phyloP scores from a whole-genome alignment of 2,113 vertebrate species.

The Rhinoptilus africanus region DNA sequence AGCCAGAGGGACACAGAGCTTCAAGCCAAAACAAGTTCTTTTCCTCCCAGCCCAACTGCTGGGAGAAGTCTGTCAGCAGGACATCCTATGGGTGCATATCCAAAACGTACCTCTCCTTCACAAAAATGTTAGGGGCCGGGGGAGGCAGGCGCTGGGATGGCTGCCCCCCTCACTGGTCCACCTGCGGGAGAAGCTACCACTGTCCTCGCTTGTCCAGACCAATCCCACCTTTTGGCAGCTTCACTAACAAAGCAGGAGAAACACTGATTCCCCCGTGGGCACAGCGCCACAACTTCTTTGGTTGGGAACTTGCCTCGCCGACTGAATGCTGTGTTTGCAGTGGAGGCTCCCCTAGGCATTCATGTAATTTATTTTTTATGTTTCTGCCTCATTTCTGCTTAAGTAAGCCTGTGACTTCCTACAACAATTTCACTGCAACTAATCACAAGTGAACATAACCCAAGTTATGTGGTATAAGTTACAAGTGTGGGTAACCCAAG shows the following conservation, averaged over 20 bases:
- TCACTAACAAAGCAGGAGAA: neutral
- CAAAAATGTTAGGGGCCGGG: neutral
- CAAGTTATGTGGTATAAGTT: neutral
- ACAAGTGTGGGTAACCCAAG: neutral
- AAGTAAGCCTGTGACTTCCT: neutral
- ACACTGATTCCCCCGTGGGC: neutral
- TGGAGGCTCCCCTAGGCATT: neutral
- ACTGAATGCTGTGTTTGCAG: neutral
- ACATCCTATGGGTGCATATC: neutral
- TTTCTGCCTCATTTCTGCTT: constrained; percentile 8
- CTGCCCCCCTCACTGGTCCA: rapidly evolving
- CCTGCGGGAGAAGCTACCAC: rapidly evolving
- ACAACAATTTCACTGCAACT: neutral
- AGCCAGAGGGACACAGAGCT: neutral
- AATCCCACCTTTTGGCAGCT: neutral
- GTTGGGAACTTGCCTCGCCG: neutral
- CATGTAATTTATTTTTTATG: neutral
- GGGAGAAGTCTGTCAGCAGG: neutral
- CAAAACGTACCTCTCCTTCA: neutral
- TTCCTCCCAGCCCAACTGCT: neutral
- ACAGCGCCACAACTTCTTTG: neutral
- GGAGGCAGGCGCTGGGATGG: rapidly evolving
- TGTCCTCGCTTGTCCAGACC: neutral
- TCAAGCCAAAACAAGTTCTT: neutral
- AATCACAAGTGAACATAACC: neutral